Percentiles rank a stretch among this genome's conserved stretches.
Conservation (phyloP, 2,113 vertebrate genomes). For the Benitochromis conjunctus region DNA sequence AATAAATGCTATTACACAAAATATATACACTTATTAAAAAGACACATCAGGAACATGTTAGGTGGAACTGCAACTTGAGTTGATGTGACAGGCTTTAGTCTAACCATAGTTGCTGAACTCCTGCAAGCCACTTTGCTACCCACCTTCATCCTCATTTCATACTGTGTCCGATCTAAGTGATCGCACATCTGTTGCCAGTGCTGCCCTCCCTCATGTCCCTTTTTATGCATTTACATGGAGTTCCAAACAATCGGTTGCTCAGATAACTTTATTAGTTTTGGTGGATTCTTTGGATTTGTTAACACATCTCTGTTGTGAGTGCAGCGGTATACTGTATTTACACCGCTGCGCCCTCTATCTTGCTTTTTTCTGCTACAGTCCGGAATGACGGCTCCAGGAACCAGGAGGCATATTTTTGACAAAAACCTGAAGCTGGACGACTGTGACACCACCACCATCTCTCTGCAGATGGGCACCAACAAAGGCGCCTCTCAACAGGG, state of each 20-base stretch:
- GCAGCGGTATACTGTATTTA: background rate
- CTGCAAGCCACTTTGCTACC: background rate
- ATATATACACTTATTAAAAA: background rate
- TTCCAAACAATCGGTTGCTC: background rate
- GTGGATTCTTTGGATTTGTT: background rate
- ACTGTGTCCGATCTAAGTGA: background rate
- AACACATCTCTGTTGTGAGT: background rate
- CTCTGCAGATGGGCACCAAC: constrained; percentile 96
- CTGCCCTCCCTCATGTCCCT: background rate
- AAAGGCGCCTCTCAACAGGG: constrained; percentile 89
- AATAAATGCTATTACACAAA: background rate
- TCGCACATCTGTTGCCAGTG: background rate
- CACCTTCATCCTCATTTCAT: background rate
- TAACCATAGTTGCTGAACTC: background rate
- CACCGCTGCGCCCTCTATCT: background rate
- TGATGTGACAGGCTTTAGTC: background rate
- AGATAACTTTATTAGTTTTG: background rate
- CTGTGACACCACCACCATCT: constrained; percentile 85
- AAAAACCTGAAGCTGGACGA: constrained; percentile 87
- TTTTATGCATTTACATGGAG: background rate
- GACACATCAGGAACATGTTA: background rate
- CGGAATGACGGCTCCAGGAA: constrained; percentile 93
- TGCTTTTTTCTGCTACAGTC: constrained; percentile 62
- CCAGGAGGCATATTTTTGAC: constrained; percentile 92
- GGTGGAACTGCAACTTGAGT: background rate